Base-by-base conservation (phyloP, 1,140 invertebrate species). In the Drosophila miranda region DNA sequence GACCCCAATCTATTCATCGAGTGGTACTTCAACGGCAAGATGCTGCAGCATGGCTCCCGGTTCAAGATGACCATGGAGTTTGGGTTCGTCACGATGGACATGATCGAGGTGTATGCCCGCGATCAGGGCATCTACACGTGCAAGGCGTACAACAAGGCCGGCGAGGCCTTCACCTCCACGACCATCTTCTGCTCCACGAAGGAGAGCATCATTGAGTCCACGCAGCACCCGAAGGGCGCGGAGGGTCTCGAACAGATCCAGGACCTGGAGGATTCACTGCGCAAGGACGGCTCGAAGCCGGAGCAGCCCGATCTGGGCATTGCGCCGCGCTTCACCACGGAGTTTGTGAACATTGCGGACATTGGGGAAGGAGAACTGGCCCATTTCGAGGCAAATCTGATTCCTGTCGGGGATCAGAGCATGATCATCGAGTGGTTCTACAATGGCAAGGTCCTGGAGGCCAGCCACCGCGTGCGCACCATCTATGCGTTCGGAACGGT, bases 371-470 rank as follows among this genome's bases (percentile, higher is more conserved):
- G 97, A 43, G 96, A 98, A 91, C 95, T 98, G 75, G 97, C 97
- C 79, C 97, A 98, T 88, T 98, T 98, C 90, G 98, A 99, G 92
- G 98, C 97, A 13, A 97, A 96, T 42, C 92, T 99, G 0, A 95
- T 97, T 45, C 98, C 98, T 9, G 95, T 97, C 52, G 97, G 97
- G 21, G 98, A 99, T 91, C 97, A 99, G 89, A 97, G 95, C 26
- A 99, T 99, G 98, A 94, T 95, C 26, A 97, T 99, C 26, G 97
- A 99, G 93, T 99, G 98, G 98, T 98, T 98, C 93, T 98, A 96
- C 82, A 98, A 99, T 91, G 96, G 95, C 38, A 95, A 98, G 90
- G 87, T 94, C 0, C 93, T 99, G 49, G 96, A 97, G 92, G 96
- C 97, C 21, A 97, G 96, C 91, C 96, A 97, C 90, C 94, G 97